Evolutionary conservation across 1,140 invertebrate genomes (phyloP).

Genomic region (Pogonus chalceus): DNA sequence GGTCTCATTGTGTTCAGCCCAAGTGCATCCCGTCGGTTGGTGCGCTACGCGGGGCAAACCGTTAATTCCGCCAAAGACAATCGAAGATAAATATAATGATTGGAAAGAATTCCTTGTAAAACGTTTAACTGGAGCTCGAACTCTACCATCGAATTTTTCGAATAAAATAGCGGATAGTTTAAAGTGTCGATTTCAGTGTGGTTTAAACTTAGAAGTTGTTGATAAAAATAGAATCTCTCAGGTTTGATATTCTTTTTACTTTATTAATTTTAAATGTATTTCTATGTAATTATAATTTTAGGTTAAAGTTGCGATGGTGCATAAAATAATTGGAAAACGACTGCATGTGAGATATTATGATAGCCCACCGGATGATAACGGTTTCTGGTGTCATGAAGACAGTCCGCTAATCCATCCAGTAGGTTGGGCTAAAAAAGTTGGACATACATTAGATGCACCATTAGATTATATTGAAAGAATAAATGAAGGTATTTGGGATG

Average conservation of each 20-base stretch:
- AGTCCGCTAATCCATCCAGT: slow-evolving; percentile 90
- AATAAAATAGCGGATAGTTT: slow-evolving; percentile 75
- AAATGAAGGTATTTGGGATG: slow-evolving; percentile 40
- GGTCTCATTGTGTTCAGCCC: slow-evolving; percentile 86
- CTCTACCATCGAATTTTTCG: slow-evolving; percentile 84
- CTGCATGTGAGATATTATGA: slow-evolving; percentile 86
- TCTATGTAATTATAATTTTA: too few species aligned
- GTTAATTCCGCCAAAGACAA: slow-evolving; percentile 81
- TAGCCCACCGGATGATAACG: slow-evolving; percentile 61
- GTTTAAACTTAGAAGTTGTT: slow-evolving; percentile 84
- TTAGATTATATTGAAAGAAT: slow-evolving; percentile 62
- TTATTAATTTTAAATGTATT: too few species aligned
- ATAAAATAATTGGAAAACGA: slow-evolving; percentile 83
- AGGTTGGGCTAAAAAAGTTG: slow-evolving; percentile 80
- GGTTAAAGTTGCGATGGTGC: slow-evolving; percentile 73
- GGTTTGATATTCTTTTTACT: too few species aligned
- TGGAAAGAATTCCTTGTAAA: slow-evolving; percentile 93
- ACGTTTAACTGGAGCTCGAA: slow-evolving; percentile 82
- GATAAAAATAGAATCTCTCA: slow-evolving; percentile 92
- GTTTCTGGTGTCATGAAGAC: slow-evolving; percentile 94
- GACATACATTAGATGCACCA: slow-evolving; percentile 77
- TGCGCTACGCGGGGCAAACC: slow-evolving; percentile 91
- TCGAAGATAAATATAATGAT: slow-evolving; percentile 85
- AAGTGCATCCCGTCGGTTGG: slow-evolving; percentile 94
- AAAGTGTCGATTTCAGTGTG: slow-evolving; percentile 69